phyloP scores from a whole-genome alignment of 2,113 vertebrate species.

The Bos javanicus region DNA sequence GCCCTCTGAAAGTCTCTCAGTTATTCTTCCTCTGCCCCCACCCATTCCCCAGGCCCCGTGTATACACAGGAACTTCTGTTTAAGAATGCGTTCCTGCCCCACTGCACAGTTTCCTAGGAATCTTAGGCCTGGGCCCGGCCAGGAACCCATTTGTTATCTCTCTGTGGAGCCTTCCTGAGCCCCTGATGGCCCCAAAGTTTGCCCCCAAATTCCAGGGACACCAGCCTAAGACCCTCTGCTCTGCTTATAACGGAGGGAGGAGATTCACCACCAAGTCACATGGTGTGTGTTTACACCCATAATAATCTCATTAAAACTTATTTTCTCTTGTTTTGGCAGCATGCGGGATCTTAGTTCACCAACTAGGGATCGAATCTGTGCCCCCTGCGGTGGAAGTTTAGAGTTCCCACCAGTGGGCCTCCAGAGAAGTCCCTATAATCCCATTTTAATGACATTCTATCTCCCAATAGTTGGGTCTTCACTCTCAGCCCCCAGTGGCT shows the following conservation, averaged over 20 bases:
- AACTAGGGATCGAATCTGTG: neutral
- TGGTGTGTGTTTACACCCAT: neutral
- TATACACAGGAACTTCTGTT: neutral
- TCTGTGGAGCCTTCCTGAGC: neutral
- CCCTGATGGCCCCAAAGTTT: neutral
- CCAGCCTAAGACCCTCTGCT: neutral
- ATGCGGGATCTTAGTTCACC: neutral
- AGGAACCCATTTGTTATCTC: neutral
- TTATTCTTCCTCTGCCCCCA: neutral
- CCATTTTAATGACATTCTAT: neutral
- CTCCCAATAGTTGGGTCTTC: neutral
- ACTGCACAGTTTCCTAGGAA: neutral
- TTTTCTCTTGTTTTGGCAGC: neutral
- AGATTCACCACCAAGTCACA: neutral
- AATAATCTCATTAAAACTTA: too few relatives aligned
- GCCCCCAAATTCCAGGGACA: neutral
- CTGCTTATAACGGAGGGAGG: neutral
- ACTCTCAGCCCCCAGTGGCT: neutral
- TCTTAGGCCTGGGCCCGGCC: too few relatives aligned
- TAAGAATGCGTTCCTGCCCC: neutral
- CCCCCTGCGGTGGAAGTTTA: neutral
- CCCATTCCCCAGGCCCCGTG: neutral
- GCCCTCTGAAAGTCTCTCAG: neutral
- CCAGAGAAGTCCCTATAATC: neutral
- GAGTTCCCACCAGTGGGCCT: neutral